Percentiles rank a stretch among this genome's conserved stretches.
These are phyloP conservation scores for Ctena decussata DNA, from an alignment of 2,888 invertebrate species.

Conservation along the genomic window DNA sequence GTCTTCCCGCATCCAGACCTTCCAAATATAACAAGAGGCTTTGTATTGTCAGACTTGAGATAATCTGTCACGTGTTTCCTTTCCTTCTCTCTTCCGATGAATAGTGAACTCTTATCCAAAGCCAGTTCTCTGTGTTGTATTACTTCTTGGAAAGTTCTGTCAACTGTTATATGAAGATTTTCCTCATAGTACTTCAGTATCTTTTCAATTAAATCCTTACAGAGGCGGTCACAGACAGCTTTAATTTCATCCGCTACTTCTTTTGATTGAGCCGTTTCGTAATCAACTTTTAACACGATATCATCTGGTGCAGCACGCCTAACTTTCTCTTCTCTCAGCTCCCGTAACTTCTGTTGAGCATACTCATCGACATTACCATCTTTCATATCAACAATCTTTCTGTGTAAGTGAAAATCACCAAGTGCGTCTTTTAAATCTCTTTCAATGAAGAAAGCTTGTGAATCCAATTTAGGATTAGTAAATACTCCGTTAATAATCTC, in stretches of 20 bases:
- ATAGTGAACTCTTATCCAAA: constrained; percentile 49
- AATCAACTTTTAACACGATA: constrained; percentile 28
- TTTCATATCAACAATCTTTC: constrained; percentile 52
- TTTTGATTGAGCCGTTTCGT: constrained; percentile 10
- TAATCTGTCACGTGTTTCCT: constrained; percentile 37
- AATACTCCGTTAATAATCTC: constrained; percentile 57
- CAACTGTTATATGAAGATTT: constrained; percentile 53
- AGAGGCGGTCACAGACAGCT: constrained; percentile 47
- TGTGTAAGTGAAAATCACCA: constrained; percentile 47
- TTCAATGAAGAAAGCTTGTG: constrained; percentile 42
- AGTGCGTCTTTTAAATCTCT: constrained; percentile 35
- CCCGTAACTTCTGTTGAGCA: constrained; percentile 44
- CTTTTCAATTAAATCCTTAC: constrained; percentile 38
- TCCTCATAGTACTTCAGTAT: constrained; percentile 47
- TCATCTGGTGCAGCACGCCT: neutral
- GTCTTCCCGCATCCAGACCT: constrained; percentile 83
- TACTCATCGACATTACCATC: constrained; percentile 41
- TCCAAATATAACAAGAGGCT: constrained; percentile 78
- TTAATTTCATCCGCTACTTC: constrained; percentile 22
- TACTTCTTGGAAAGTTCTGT: constrained; percentile 50
- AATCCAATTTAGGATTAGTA: constrained; percentile 24
- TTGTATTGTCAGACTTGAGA: constrained; percentile 12
- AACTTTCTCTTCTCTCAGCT: constrained; percentile 48
- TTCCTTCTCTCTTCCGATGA: constrained; percentile 57
- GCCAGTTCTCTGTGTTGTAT: constrained; percentile 56